Conservation (phyloP, 2,888 invertebrate species). For the Brenthis ino region DNA sequence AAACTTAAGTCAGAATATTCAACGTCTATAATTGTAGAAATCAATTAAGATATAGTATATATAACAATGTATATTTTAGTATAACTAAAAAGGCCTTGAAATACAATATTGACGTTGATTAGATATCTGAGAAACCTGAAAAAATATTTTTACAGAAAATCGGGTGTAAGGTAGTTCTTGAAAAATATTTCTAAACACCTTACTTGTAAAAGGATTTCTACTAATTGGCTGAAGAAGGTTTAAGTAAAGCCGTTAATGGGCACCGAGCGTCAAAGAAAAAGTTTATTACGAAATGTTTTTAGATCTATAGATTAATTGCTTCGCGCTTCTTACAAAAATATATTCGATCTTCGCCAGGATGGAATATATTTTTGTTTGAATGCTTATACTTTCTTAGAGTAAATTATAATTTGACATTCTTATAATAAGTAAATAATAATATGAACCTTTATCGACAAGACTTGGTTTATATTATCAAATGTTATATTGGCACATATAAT, state of each 20-base stretch:
- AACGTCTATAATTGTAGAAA: too few relatives aligned
- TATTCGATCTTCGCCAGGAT: background rate
- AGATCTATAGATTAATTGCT: constrained; percentile 14
- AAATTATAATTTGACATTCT: too few relatives aligned
- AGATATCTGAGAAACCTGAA: background rate
- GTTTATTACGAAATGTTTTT: constrained; percentile 21
- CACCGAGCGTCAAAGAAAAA: constrained; percentile 17
- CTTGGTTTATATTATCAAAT: too few relatives aligned
- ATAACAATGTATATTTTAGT: too few relatives aligned
- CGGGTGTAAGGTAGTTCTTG: background rate
- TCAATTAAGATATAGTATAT: too few relatives aligned
- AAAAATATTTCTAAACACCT: constrained; percentile 13
- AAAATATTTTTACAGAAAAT: background rate
- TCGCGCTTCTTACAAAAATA: background rate
- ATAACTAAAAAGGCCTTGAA: too few relatives aligned
- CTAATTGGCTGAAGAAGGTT: constrained; percentile 22
- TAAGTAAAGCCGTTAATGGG: constrained; percentile 19
- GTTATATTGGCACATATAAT: too few relatives aligned
- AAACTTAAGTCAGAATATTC: too few relatives aligned
- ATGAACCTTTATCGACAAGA: too few relatives aligned
- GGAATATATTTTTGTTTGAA: constrained; percentile 5
- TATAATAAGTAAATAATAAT: too few relatives aligned
- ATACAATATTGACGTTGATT: too few relatives aligned
- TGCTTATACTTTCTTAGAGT: background rate
- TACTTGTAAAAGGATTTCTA: constrained; percentile 7